Conservation (phyloP, 2,113 vertebrate genomes). For the Petroica traversi region DNA sequence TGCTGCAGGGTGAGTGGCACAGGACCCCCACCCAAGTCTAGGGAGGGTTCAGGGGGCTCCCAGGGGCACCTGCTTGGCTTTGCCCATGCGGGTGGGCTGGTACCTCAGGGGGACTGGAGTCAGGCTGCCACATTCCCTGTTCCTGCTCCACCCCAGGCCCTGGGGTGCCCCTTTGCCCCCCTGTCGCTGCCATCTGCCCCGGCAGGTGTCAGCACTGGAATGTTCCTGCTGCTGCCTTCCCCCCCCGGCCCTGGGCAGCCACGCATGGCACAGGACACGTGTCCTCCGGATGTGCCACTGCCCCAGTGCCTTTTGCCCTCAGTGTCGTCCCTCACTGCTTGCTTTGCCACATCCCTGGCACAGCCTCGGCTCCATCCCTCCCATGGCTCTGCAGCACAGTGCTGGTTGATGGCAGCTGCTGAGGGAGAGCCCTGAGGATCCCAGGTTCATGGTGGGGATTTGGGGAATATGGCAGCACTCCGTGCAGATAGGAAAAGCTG, state of each 20-base stretch:
- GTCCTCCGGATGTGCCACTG: not conserved
- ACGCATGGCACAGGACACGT: not conserved
- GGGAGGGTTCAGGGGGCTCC: not conserved
- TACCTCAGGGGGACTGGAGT: not conserved
- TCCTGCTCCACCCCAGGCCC: not conserved
- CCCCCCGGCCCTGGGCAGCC: not conserved
- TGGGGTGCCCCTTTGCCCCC: not conserved
- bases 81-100: not conserved
- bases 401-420: not conserved
- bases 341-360: not conserved
- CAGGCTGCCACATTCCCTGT: not conserved
- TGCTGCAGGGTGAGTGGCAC: not conserved
- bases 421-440: not conserved
- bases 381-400: accelerated
- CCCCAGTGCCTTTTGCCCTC: not conserved
- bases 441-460: accelerated
- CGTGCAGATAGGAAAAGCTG: not conserved
- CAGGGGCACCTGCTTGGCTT: not conserved
- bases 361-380: not conserved
- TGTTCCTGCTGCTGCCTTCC: not conserved
- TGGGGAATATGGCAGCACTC: not conserved
- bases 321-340: not conserved
- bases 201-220: constrained; percentile 31
- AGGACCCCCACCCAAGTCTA: not conserved
- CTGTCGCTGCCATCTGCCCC: not conserved